phyloP scores from a whole-genome alignment of 53 echinoderm and acorn worm genomes.

The Crossaster papposus region DNA sequence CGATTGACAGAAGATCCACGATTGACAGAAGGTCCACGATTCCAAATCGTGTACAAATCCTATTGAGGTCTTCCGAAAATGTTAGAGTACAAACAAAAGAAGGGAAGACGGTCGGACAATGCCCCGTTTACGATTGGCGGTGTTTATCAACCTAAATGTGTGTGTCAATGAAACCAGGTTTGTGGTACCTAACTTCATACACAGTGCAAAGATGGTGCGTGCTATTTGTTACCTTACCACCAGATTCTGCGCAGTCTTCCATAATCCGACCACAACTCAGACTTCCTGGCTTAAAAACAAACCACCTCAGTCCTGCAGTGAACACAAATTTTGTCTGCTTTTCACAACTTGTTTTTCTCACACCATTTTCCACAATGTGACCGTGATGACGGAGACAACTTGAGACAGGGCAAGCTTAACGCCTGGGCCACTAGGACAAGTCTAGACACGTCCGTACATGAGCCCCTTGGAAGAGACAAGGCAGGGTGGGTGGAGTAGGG shows the following conservation, averaged over 20 bases:
- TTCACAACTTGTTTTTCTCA: neutral
- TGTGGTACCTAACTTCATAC: neutral
- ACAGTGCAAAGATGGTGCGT: neutral
- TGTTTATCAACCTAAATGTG: no score
- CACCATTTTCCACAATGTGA: neutral
- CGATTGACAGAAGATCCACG: no score
- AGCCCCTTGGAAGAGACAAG: neutral
- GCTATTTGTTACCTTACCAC: neutral
- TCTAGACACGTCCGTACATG: neutral
- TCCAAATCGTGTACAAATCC: no score
- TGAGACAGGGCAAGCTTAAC: neutral
- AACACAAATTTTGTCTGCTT: neutral
- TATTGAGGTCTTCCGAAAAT: no score
- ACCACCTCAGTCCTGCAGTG: neutral
- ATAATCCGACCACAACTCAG: neutral
- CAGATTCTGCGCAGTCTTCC: neutral
- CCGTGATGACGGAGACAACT: neutral
- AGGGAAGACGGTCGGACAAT: no score
- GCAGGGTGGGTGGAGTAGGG: slow-evolving; percentile 16
- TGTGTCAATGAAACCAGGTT: neutral
- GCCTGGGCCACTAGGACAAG: neutral
- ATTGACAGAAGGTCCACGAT: no score
- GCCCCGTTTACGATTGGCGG: no score
- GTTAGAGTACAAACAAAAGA: no score
- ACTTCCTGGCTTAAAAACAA: neutral